Conservation (phyloP, 2,888 invertebrate species). For the Sympetrum striolatum region DNA sequence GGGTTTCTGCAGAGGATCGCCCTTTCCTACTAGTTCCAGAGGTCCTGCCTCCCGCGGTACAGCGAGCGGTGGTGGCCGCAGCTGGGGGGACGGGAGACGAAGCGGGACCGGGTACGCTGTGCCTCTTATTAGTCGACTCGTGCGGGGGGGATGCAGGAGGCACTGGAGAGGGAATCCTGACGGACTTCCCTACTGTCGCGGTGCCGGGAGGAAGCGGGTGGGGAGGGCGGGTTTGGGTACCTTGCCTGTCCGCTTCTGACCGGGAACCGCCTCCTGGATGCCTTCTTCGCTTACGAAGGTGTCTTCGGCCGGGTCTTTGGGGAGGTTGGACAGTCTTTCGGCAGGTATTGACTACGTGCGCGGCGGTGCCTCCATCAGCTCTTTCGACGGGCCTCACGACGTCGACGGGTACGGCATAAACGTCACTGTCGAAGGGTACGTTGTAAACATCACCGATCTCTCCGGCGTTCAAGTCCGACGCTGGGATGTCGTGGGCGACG, state of each 20-base stretch:
- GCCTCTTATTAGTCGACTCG: not conserved
- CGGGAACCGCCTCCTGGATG: constrained; percentile 7
- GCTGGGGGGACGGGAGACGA: not conserved
- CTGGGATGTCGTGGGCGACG: constrained; percentile 84
- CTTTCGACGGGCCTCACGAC: constrained; percentile 67
- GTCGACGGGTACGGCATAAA: constrained; percentile 86
- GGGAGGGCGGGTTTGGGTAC: not conserved
- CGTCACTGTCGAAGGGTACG: constrained; percentile 87
- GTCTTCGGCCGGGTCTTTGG: constrained; percentile 29
- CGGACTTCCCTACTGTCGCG: not conserved
- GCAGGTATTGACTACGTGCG: constrained; percentile 26
- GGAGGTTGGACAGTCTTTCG: not conserved
- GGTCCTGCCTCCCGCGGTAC: not conserved
- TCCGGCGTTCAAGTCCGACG: constrained; percentile 63
- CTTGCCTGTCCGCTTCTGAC: not conserved
- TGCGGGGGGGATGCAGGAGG: not conserved
- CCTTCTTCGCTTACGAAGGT: constrained; percentile 19
- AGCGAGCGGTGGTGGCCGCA: not conserved
- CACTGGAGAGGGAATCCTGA: not conserved
- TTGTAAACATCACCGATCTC: constrained; percentile 82
- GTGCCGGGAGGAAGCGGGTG: not conserved
- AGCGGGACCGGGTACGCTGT: not conserved
- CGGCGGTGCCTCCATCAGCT: constrained; percentile 49
- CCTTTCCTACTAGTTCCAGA: constrained; percentile 33
- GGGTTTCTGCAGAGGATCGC: constrained; percentile 60